A percentile compares a stretch with the other conserved stretches of the same genome.
These are phyloP conservation scores for Ganaspis brasiliensis DNA, from an alignment of 2,888 invertebrate species.

Conservation along the genomic window DNA sequence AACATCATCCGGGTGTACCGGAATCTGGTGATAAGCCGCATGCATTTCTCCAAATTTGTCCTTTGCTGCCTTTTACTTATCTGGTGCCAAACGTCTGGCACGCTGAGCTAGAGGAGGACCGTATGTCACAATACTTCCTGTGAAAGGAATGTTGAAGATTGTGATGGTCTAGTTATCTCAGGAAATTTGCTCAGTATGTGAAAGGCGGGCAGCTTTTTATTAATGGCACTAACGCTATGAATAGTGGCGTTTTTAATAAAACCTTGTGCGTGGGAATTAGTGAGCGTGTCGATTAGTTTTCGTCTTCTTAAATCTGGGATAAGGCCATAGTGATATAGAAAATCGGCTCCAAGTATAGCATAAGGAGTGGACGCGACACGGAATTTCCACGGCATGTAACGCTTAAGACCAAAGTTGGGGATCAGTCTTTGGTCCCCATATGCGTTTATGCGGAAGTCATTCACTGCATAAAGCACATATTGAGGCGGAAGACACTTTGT, in stretches of 20 bases:
- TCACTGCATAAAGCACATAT: conserved; percentile 30
- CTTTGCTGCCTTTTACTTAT: conserved; percentile 62
- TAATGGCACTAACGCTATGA: background rate
- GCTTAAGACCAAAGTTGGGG: conserved; percentile 25
- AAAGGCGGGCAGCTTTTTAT: background rate
- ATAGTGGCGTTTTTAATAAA: background rate
- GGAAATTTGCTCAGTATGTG: background rate
- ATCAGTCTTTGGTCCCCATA: background rate
- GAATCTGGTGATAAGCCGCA: too few species aligned
- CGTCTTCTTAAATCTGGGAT: background rate
- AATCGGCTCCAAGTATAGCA: conserved; percentile 34
- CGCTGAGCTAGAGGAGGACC: conserved; percentile 56
- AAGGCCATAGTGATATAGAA: conserved; percentile 22
- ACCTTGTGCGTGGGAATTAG: background rate
- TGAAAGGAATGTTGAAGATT: background rate
- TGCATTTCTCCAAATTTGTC: conserved; percentile 59
- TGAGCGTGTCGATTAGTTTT: background rate
- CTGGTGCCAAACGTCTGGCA: conserved; percentile 58
- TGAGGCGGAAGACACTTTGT: background rate
- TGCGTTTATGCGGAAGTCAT: conserved; percentile 27
- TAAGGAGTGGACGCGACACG: conserved; percentile 31
- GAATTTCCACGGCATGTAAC: conserved; percentile 41
- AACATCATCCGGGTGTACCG: conserved; percentile 57
- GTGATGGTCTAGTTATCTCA: background rate
- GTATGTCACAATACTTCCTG: conserved; percentile 48